Base-by-base conservation (phyloP, 2,113 vertebrate genomes). In the Poeciliopsis turrubarensis region DNA sequence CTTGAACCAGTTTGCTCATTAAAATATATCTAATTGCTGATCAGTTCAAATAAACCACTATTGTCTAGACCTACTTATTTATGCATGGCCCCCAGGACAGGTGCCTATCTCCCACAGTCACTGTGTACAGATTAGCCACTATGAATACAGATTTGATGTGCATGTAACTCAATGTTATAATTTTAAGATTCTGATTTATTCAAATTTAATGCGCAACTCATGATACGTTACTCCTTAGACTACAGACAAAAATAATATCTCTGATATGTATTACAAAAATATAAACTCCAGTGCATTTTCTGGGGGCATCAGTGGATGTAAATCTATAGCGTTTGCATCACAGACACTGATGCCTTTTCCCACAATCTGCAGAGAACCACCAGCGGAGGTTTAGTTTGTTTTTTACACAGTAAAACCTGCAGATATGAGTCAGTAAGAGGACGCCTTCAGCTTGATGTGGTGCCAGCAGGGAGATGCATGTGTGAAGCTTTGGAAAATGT, bases 401-500 rank as follows among this genome's bases (percentile, higher is more conserved):
- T 37, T 68, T 26, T 62, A 29, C 68, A 60, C 69, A 76, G 67
- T 79, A 37, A 66, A 77, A 73, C 51, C 60, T 73, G 73, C 74
- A 78, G 39, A 78, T 44, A 67, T 73, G 72, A 79, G 76, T 67
- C 54, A 70, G 68, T 70, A 70, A 60, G n/a, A 34, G 39, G 17
- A 44, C 10, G 65, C 64, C 57, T 70, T 73, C 66, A 64, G 54
- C 54, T 64, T 70, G 74, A 60, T 29, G 39, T 3, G n/a, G 5
- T 39, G 66, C 76, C 76, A 68, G 70, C 27, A 54, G 5, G 27
- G 27, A 68, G 17, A 10, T 69, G 51, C 37, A 29, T 70, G 54
- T 68, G 60, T 51, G 54, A 29, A 47, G 19, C 4, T 73, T 39
- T 89, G 85, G 80, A 86, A 65, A 68, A 8, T 25, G 32, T 83